Conservation (phyloP, 1,140 invertebrate genomes). For the Rhynchophorus ferrugineus region DNA sequence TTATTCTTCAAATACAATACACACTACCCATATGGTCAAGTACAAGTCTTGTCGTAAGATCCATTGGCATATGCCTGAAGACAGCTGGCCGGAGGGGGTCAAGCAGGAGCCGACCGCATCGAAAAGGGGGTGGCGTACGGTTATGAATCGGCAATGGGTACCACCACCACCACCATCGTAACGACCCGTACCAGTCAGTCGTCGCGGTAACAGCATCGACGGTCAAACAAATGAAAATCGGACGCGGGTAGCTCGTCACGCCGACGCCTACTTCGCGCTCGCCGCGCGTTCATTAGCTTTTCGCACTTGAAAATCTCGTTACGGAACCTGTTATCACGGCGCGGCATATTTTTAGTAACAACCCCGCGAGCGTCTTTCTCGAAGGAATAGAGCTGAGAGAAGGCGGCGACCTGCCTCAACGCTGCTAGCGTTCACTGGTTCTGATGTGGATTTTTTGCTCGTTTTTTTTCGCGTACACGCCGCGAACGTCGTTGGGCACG, state of each 20-base stretch:
- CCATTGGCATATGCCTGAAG: no score
- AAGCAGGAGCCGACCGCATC: constrained; percentile 7
- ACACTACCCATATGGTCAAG: no score
- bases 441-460: neutral
- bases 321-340: constrained; percentile 33
- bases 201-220: neutral
- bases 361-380: constrained; percentile 11
- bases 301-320: constrained; percentile 36
- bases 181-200: neutral
- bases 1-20: no score
- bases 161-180: neutral
- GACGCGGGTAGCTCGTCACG: constrained; percentile 3
- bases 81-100: no score
- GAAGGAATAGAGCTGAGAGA: neutral
- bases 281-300: constrained; percentile 26
- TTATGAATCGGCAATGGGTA: constrained; percentile 14
- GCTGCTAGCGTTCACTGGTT: neutral
- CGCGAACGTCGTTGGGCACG: neutral
- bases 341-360: constrained; percentile 30
- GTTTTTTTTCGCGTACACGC: neutral
- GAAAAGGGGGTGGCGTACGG: constrained; percentile 15
- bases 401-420: constrained; percentile 19
- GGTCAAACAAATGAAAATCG: constrained; percentile 6
- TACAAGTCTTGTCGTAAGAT: no score
- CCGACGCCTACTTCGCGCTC: constrained; percentile 18